phyloP scores from a whole-genome alignment of 2,888 invertebrate species.

The Pachydiplax longipennis region DNA sequence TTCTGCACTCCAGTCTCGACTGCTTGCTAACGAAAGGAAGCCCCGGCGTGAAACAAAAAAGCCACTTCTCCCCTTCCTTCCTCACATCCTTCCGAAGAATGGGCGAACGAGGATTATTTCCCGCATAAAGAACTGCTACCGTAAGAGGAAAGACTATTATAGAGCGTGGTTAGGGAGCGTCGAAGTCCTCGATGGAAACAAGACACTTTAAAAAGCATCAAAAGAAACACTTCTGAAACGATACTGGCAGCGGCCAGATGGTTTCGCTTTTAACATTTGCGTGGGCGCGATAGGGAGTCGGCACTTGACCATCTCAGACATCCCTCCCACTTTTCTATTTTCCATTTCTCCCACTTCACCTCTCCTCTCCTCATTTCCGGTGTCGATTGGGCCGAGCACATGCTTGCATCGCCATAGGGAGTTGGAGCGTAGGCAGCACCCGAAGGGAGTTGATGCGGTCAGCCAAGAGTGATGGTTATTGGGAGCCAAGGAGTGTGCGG shows the following conservation, averaged over 20 bases:
- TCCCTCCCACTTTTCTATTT: not conserved
- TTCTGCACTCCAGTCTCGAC: not conserved
- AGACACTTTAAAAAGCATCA: not conserved
- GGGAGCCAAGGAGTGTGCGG: not conserved
- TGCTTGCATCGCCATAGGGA: not conserved
- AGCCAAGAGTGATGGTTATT: not conserved
- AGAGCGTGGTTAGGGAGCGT: not conserved
- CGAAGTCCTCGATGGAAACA: not conserved
- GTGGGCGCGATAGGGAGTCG: not conserved
- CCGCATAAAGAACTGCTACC: not conserved
- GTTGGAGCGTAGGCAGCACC: not conserved
- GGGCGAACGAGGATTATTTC: not conserved
- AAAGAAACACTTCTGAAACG: conserved; percentile 3
- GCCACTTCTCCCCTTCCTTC: not conserved
- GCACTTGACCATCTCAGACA: not conserved
- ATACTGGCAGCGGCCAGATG: conserved; percentile 6
- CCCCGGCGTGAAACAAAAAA: not conserved
- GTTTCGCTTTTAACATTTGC: not conserved
- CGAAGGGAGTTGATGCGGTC: not conserved
- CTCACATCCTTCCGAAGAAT: not conserved
- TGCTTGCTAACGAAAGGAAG: not conserved
- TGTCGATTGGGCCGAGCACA: not conserved
- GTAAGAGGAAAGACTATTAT: not conserved
- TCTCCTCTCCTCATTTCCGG: not conserved
- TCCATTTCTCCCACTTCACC: not conserved